These are phyloP conservation scores for Leptoclinus maculatus DNA, from an alignment of 2,797 vertebrate species.

Conservation along the genomic window DNA sequence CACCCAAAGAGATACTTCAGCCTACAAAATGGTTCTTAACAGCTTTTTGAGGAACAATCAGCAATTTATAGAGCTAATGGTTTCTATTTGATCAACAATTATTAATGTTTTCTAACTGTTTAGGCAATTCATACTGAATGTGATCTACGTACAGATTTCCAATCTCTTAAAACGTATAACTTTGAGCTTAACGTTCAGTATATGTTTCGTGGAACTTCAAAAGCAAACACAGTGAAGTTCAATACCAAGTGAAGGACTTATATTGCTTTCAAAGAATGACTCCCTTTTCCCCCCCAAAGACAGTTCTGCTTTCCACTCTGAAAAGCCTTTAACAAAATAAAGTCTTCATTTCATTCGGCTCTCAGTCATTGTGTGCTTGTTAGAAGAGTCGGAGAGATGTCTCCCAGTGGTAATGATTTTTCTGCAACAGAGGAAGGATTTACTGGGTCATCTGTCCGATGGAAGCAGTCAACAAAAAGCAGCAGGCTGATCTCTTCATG, in stretches of 20 bases:
- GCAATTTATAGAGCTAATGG: neutral
- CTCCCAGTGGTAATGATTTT: conserved; percentile 51
- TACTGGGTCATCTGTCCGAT: conserved; percentile 51
- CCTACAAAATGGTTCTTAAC: neutral
- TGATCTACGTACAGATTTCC: neutral
- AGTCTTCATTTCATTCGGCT: conserved; percentile 16
- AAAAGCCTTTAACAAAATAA: conserved; percentile 16
- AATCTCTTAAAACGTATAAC: neutral
- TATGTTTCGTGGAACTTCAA: conserved; percentile 1
- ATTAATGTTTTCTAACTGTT: neutral
- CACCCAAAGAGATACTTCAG: neutral
- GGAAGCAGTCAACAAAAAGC: conserved; percentile 43
- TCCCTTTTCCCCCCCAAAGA: neutral
- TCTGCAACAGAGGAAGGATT: conserved; percentile 55
- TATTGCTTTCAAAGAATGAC: conserved; percentile 4
- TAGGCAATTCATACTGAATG: neutral
- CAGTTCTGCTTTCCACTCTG: conserved; percentile 2
- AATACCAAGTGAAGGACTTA: neutral
- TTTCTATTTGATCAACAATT: neutral
- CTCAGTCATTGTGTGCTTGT: conserved; percentile 45
- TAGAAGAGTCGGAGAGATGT: conserved; percentile 32
- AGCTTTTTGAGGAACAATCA: neutral
- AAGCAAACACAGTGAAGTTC: neutral
- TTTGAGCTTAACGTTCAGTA: neutral
- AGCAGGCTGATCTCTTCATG: conserved; percentile 56